Evolutionary conservation across 2,797 vertebrate genomes (phyloP), one percentile per base, ranked within the genome.

Genomic region (Acestrorhynchus altus): DNA sequence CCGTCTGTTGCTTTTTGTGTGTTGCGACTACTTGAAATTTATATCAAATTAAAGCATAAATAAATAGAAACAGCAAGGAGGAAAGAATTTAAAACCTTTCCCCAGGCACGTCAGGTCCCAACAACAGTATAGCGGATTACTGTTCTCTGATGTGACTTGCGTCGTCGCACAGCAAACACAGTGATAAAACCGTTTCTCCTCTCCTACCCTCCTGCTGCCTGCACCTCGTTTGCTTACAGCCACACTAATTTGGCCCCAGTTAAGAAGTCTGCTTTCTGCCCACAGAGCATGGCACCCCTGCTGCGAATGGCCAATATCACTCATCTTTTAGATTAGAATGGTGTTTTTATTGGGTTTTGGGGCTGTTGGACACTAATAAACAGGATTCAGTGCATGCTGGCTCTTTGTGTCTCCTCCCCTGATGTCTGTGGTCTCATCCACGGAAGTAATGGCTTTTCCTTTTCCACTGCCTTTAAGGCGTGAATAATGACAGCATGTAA

Each of bases 341-440:
- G 22, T n/a, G 20, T 68, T 35, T 75, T 79, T 83, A 74, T 75
- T 81, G 73, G 79, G 74, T 69, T 79, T 49, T 16, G 64, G 71
- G 64, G 71, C 71, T 56, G 78, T 80, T 72, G 67, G 72, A 81
- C 76, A 75, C 79, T 84, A 86, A 84, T 86, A 84, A 84, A 84
- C 81, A 77, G 78, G 56, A 72, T 75, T 79, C 57, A 24, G 69
- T 57, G 66, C 60, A 69, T 44, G 79, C 61, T 72, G 69, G 71
- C 44, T 71, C 65, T 74, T 56, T 75, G 68, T 75, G 76, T 77
- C 31, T 35, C 80, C 76, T 68, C 78, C 64, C 78, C 78, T 60
- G 74, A 40, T 57, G 67, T 63, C 69, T n/a, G 51, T 64, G 54
- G 24, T 77, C 71, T 71, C 73, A 74, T 79, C n/a, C 28, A 44